Conservation (phyloP, 2,113 vertebrate species). For the Ctenomys sociabilis region DNA sequence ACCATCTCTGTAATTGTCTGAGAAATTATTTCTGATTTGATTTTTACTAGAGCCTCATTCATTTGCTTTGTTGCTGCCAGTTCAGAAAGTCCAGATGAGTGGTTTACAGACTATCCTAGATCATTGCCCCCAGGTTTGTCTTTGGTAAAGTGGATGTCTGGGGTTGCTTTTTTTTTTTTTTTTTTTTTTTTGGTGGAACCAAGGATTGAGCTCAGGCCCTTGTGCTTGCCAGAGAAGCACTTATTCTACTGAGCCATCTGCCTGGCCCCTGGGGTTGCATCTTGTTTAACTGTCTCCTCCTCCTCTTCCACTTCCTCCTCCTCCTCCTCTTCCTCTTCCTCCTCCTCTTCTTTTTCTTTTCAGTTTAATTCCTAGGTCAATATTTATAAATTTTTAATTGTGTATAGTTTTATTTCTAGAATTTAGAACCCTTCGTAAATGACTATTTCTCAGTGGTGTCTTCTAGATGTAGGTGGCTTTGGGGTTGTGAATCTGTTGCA, state of each 20-base stretch:
- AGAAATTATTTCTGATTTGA: background rate
- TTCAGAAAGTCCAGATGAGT: background rate
- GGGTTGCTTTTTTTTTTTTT: too few relatives aligned
- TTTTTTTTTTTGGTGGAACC: too few relatives aligned
- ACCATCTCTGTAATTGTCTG: background rate
- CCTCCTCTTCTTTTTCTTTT: too few relatives aligned
- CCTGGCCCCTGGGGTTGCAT: too few relatives aligned
- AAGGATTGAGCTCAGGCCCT: too few relatives aligned
- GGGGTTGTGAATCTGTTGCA: background rate
- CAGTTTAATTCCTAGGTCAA: background rate
- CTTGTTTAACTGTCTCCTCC: background rate
- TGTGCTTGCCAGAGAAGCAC: too few relatives aligned
- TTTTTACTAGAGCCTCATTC: background rate
- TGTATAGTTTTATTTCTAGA: background rate
- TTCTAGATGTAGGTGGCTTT: background rate
- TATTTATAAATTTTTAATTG: background rate
- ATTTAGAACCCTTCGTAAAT: background rate
- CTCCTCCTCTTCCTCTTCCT: too few relatives aligned
- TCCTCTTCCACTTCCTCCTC: background rate
- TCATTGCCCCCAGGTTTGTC: too few relatives aligned
- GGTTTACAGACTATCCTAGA: too few relatives aligned
- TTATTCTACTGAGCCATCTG: too few relatives aligned
- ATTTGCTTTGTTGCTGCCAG: background rate
- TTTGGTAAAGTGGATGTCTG: too few relatives aligned
- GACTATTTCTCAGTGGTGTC: background rate